Percentiles rank a stretch among this genome's conserved stretches.
Conservation (phyloP, 2,888 invertebrate species). For the Nemotelus pantherinus region DNA sequence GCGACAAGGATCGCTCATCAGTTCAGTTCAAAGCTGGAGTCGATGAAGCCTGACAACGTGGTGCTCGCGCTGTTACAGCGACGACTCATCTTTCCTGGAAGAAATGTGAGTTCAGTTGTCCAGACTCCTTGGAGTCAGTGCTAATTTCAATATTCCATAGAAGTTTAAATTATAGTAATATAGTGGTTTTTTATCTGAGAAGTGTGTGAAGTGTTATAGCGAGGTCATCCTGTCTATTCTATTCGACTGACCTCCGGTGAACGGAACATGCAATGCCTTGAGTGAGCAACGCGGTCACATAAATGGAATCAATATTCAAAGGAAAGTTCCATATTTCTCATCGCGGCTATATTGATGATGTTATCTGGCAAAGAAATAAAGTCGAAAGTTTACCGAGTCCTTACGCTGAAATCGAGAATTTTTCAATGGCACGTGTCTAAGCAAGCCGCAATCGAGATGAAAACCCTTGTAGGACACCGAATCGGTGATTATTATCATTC, state of each 20-base stretch:
- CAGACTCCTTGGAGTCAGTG: slow-evolving; percentile 44
- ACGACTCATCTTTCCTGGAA: slow-evolving; percentile 65
- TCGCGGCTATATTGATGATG: neutral
- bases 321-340: neutral
- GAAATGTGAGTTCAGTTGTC: slow-evolving; percentile 62
- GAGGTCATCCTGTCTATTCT: neutral
- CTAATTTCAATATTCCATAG: slow-evolving; percentile 49
- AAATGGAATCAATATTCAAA: slow-evolving; percentile 33
- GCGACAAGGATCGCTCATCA: slow-evolving; percentile 25
- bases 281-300: neutral
- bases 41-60: slow-evolving; percentile 57
- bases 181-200: neutral
- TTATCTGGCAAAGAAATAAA: neutral
- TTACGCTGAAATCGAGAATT: neutral
- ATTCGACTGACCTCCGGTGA: neutral
- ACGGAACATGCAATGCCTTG: neutral
- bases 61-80: slow-evolving; percentile 65
- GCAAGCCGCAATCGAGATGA: neutral
- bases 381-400: neutral
- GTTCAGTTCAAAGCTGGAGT: slow-evolving; percentile 45
- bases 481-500: slow-evolving; percentile 17
- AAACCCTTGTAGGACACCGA: neutral
- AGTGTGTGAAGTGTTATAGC: neutral
- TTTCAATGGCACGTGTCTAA: neutral
- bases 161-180: too few relatives aligned